Evolutionary conservation across 1,140 invertebrate species (phyloP), one percentile per base, ranked within the genome.

Genomic region (Acromyrmex heyeri): DNA sequence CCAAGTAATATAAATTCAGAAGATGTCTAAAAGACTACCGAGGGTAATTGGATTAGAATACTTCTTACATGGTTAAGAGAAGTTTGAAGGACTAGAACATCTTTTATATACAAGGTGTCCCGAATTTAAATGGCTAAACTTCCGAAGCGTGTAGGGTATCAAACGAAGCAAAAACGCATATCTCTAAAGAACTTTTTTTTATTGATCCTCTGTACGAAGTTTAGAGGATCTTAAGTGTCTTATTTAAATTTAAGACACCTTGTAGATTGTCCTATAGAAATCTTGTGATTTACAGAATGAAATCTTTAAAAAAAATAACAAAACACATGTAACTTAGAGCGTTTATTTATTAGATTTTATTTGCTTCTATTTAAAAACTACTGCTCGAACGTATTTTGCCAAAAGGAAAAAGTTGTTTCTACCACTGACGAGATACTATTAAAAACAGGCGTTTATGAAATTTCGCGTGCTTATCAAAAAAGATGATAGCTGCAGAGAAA

Each of bases 1-100:
- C 5, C 55, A 76, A 76, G 8, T 38, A 72, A 72, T 10, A 6
- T 4, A 72, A 76, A 62, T 77, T 77, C 21, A 44, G 38, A 59
- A 62, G 73, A 62, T 21, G 16, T 62, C 7, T 62, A 77, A 77
- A 75, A 34, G 65, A 34, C 27, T 55, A 5, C 27, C 57, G 10
- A 55, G 2, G 7, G 16, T 1, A 12, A 30, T 0, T n/a, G 21
- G 5, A n/a, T 44, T 44, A 62, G 16, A 10, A 77, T 27, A 24
- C 16, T 21, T 44, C 21, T 38, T 62, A 44, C 4, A 76, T 34
- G 8, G 3, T 1, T 61, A 57, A 7, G 1, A 62, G 10, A 62
- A 27, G 16, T 14, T 44, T 62, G 8, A 30, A 53, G 53, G n/a
- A 72, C 18, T 24, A 18, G 3, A 27, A 38, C 2, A 44, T 62